Conservation (phyloP, 2,113 vertebrate species). For the Cromileptes altivelis region DNA sequence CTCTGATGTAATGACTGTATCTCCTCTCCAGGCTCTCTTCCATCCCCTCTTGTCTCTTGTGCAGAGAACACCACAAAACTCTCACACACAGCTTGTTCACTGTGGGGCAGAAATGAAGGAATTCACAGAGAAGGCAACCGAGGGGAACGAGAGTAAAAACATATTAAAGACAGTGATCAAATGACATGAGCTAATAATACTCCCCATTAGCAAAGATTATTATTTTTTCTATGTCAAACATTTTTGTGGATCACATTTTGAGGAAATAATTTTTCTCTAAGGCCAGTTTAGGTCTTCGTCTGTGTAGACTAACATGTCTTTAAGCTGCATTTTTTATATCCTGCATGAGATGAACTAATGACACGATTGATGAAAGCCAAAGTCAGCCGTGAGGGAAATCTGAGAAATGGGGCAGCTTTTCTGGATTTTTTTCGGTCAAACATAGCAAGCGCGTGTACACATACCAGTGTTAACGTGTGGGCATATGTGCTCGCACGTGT, state of each 20-base stretch:
- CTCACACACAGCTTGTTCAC: conserved; percentile 4
- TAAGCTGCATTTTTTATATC: conserved; percentile 37
- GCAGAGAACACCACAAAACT: conserved; percentile 32
- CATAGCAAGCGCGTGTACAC: neutral
- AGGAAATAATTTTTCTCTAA: conserved; percentile 1
- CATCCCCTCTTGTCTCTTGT: neutral
- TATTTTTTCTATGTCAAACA: neutral
- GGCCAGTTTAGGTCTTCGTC: conserved; percentile 4
- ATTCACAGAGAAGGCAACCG: conserved; percentile 12
- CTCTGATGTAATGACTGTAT: conserved; percentile 32
- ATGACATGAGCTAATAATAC: conserved; percentile 15
- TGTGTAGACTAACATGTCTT: neutral
- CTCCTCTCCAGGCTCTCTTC: conserved; percentile 14
- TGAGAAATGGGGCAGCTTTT: conserved; percentile 31
- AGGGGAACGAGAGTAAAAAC: conserved; percentile 27
- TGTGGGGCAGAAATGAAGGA: conserved; percentile 5
- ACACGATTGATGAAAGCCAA: conserved; percentile 34
- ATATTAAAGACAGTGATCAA: conserved; percentile 19
- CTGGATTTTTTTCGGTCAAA: conserved; percentile 18
- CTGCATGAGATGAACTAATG: conserved; percentile 30
- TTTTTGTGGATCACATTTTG: conserved; percentile 14
- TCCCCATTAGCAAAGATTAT: neutral
- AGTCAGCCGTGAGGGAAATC: conserved; percentile 25
- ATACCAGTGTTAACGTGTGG: conserved; percentile 12
- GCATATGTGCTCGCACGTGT: conserved; percentile 28